Base-by-base conservation (phyloP, 2,113 vertebrate species). In the Trogon melanurus region DNA sequence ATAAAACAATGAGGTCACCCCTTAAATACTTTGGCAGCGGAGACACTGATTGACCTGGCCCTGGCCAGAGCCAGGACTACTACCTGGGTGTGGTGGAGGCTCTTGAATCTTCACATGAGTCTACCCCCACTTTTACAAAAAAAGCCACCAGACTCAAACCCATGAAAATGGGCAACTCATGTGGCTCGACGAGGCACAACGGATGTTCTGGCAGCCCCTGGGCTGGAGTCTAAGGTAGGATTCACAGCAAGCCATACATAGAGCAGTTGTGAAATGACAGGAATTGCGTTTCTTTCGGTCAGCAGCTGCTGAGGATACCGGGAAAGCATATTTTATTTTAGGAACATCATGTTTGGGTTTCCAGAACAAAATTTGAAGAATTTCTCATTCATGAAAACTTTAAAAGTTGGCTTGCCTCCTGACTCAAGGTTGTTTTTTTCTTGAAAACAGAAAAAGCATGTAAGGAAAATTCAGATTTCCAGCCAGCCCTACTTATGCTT, bases 251-350 rank as follows among this genome's bases (percentile, higher is more conserved):
- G 47, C 58, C 25, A 2, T 67, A 69, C 76, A 85, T 78, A 50
- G 72, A n/a, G 34, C 47, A 95, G 58, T 65, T 73, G 25, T 86
- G 60, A 74, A 88, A 65, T 62, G 29, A 85, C 65, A 93, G 36
- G 48, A 73, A 69, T 74, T 67, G 27, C 69, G 51, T 60, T 69
- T 5, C 71, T 95, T 93, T 64, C 34, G 91, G 38, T 89, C 57
- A 80, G 56, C 92, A 92, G 73, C 71, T 94, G 94, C 85, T 86
- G 79, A 94, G 64, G 34, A 81, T 92, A 84, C 53, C 86, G 61
- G 86, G 61, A 91, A 93, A 79, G n/a, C 91, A 87, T 96, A 79
- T 72, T 93, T 95, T 95, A 89, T 95, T 95, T 93, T 71, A 84
- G 48, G 69, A 87, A 78, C 76, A 69, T 95, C 83, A 41, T 61